Evolutionary conservation across 2,797 vertebrate species (phyloP).

Genomic region (Eurystomus glaucurus): DNA sequence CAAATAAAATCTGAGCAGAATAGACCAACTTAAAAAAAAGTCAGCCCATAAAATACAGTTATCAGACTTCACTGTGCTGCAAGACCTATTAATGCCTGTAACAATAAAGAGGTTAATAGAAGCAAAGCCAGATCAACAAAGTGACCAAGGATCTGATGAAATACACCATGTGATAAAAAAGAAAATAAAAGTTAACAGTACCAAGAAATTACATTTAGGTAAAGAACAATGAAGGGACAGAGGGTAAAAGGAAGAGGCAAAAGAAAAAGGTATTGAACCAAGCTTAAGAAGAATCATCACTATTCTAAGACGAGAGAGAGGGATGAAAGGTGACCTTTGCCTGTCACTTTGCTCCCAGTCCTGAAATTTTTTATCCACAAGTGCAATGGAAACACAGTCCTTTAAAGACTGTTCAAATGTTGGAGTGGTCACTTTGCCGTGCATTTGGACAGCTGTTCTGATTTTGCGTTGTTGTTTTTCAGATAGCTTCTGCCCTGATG

Average conservation of each 20-base stretch:
- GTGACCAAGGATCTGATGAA: background rate
- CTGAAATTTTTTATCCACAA: background rate
- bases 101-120: background rate
- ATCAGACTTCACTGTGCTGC: background rate
- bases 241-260: background rate
- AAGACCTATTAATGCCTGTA: background rate
- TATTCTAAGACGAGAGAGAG: background rate
- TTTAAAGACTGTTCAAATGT: background rate
- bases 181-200: background rate
- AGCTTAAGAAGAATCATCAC: background rate
- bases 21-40: background rate
- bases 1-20: background rate
- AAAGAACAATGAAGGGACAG: background rate
- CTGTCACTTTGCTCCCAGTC: background rate
- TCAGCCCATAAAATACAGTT: background rate
- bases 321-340: background rate
- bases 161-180: background rate
- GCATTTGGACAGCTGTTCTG: background rate
- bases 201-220: background rate
- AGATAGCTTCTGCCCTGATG: background rate
- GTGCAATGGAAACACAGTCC: background rate
- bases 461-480: background rate
- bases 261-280: background rate
- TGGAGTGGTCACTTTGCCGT: accelerated
- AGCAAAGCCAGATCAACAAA: background rate